Conservation (phyloP, 2,113 vertebrate species). For the Hypocryptadius cinnamomeus region DNA sequence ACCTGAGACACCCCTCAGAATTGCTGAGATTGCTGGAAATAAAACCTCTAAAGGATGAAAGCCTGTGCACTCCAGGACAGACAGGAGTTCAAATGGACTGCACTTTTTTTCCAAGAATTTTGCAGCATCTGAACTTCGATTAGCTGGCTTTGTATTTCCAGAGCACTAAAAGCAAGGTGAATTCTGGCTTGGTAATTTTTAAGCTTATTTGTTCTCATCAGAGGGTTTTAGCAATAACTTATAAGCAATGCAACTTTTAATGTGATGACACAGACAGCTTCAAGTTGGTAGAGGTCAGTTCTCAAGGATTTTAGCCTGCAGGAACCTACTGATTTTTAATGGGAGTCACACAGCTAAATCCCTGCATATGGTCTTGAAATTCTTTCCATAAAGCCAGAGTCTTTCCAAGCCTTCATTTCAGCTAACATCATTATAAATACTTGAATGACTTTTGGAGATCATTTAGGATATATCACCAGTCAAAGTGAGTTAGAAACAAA, state of each 20-base stretch:
- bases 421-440: slow-evolving; percentile 41
- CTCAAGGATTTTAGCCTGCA: slow-evolving; percentile 7
- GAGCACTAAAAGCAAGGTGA: not conserved
- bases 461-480: slow-evolving; percentile 22
- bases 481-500: slow-evolving; percentile 43
- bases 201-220: not conserved
- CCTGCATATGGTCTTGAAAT: not conserved
- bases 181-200: not conserved
- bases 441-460: slow-evolving; percentile 55
- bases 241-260: not conserved
- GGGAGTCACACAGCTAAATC: not conserved
- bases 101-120: not conserved
- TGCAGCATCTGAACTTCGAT: not conserved
- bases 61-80: not conserved
- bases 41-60: not conserved
- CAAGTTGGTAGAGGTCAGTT: slow-evolving; percentile 10
- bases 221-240: not conserved
- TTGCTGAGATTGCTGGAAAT: not conserved
- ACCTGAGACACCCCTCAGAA: not conserved
- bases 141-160: not conserved
- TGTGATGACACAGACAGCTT: not conserved
- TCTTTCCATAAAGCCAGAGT: slow-evolving; percentile 16
- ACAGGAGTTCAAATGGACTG: not conserved
- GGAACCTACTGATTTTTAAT: slow-evolving; percentile 7
- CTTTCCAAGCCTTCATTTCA: slow-evolving; percentile 1